Evolutionary conservation across 2,113 vertebrate species (phyloP).

Genomic region (Ramphastos sulfuratus): DNA sequence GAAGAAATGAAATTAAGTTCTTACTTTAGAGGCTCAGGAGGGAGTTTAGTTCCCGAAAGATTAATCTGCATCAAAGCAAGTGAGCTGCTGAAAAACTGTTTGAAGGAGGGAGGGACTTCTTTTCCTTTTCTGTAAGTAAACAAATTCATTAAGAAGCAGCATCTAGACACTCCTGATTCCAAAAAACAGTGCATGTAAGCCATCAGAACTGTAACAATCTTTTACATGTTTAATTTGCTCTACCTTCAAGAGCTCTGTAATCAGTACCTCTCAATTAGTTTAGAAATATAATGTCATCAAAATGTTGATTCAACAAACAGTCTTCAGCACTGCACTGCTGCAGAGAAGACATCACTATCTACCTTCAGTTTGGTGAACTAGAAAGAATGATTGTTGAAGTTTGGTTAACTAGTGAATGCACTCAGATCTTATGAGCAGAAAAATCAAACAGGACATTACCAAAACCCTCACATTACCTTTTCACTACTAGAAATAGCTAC

Average conservation of each 20-base stretch:
- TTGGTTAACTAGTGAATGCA: background rate
- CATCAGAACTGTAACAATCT: background rate
- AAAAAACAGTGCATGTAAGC: background rate
- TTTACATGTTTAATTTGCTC: conserved; percentile 19
- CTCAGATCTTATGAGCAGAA: background rate
- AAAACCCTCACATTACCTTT: background rate
- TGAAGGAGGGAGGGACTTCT: conserved; percentile 92
- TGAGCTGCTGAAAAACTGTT: conserved; percentile 96
- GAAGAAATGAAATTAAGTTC: conserved; percentile 56
- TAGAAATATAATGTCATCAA: conserved; percentile 41
- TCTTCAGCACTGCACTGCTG: background rate
- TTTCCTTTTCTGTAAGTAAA: conserved; percentile 88
- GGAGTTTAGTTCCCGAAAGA: conserved; percentile 93
- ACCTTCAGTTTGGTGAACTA: background rate
- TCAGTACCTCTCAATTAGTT: conserved; percentile 40
- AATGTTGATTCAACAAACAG: conserved; percentile 50
- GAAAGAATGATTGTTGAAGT: background rate
- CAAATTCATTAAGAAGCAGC: background rate
- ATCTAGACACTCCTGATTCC: conserved; percentile 1
- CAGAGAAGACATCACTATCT: background rate
- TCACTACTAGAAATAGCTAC: background rate
- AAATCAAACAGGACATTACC: background rate
- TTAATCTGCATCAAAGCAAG: conserved; percentile 89
- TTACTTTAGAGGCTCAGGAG: conserved; percentile 95
- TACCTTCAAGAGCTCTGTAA: conserved; percentile 3